These are phyloP conservation scores for Channa argus DNA, from an alignment of 2,113 vertebrate species.

Conservation along the genomic window DNA sequence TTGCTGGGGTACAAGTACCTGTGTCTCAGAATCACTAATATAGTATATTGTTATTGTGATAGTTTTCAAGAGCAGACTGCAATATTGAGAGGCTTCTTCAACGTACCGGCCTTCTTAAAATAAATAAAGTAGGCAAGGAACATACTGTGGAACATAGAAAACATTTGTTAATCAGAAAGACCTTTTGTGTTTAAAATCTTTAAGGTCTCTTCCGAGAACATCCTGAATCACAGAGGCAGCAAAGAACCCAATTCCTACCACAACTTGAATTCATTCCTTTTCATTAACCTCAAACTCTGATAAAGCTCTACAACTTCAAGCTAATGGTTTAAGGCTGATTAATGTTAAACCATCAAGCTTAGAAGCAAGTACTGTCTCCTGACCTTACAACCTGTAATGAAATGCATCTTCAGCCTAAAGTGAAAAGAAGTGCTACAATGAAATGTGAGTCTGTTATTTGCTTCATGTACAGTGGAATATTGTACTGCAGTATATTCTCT, in stretches of 20 bases:
- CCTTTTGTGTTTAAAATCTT: no score
- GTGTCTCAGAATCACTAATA: neutral
- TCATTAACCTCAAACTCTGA: slow-evolving; percentile 47
- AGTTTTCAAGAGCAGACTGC: neutral
- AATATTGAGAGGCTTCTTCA: neutral
- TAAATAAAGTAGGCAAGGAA: neutral
- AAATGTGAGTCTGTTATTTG: slow-evolving; percentile 31
- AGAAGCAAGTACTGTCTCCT: slow-evolving; percentile 38
- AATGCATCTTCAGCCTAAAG: slow-evolving; percentile 47
- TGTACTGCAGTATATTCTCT: neutral
- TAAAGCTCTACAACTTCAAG: slow-evolving; percentile 45
- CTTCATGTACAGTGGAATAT: neutral
- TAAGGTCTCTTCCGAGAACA: no score
- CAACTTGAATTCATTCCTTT: slow-evolving; percentile 46
- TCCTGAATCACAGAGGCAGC: slow-evolving; percentile 8
- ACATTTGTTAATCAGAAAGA: no score
- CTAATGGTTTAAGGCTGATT: slow-evolving; percentile 54
- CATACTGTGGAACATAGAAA: no score
- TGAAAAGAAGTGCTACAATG: slow-evolving; percentile 19
- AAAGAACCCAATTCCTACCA: slow-evolving; percentile 26
- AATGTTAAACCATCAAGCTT: slow-evolving; percentile 47
- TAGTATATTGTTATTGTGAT: neutral
- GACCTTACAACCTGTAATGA: slow-evolving; percentile 55
- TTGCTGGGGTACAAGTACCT: neutral
- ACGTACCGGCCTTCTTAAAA: neutral